Evolutionary conservation across 2,113 vertebrate species (phyloP), one percentile per base, ranked within the genome.

Genomic region (Hiodon alosoides): DNA sequence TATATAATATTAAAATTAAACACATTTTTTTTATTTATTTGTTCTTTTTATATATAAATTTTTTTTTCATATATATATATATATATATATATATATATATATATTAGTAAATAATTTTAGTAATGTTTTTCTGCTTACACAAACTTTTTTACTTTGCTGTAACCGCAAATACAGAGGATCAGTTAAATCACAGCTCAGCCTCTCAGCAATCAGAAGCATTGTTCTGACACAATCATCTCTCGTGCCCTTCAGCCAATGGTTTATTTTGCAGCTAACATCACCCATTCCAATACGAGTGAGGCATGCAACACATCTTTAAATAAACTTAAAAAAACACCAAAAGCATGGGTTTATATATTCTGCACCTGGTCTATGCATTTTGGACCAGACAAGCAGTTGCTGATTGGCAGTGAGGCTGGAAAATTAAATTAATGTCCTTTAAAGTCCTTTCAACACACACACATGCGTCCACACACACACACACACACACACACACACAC

Each of bases 311-410:
- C 75, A 75, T 72, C 76, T 61, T 3, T 59, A 62, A 64, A 77
- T 66, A 66, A 81, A 73, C 69, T 80, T 76, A 60, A 51, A 77
- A 81, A 70, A 73, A 61, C 74, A 79, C 79, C 78, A 81, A 5
- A 61, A 52, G 77, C 71, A 75, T 55, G 5, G 68, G 78, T 66
- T 77, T 82, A 17, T 31, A 79, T 74, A 77, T 78, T 70, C 57
- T 78, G 76, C 84, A 87, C 83, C 84, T 83, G 84, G 84, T 79
- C 76, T 79, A 79, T 79, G 80, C 84, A 85, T 86, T 88, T 87
- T 86, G 83, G 76, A 83, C 78, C 69, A 75, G 69, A 61, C 4
- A 5, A 60, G 69, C 73, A 55, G 64, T 73, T 78, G 76, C 76
- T 77, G 77, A 8, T 8, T 65, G 13, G 13, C 7, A n/a, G 62